phyloP scores from a whole-genome alignment of 2,113 vertebrate genomes.

The Proterorhinus semilunaris region DNA sequence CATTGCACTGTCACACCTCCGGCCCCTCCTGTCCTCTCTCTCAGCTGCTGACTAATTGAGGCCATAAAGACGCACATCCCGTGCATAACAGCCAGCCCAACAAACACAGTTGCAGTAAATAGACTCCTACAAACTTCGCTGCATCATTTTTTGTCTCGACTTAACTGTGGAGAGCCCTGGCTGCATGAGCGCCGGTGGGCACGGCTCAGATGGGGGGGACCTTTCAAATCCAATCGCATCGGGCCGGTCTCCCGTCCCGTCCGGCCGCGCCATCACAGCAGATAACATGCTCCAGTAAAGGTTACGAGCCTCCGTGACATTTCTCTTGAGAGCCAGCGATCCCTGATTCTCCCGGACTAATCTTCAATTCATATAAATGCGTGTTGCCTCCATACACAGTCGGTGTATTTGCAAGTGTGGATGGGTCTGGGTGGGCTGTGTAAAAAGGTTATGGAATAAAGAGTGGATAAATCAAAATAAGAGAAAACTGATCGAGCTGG shows the following conservation, averaged over 20 bases:
- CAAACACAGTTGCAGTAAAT: conserved; percentile 2
- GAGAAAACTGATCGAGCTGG: conserved; percentile 38
- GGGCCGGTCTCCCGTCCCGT: conserved; percentile 51
- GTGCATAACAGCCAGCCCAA: no score
- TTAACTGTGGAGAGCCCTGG: conserved; percentile 67
- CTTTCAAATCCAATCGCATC: conserved; percentile 78
- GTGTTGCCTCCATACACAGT: conserved; percentile 11
- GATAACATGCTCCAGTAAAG: conserved; percentile 78
- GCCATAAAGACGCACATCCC: conserved; percentile 49
- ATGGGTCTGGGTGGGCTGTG: conserved; percentile 22
- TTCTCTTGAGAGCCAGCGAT: conserved; percentile 72
- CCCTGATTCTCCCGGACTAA: conserved; percentile 57
- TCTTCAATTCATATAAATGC: conserved; percentile 49
- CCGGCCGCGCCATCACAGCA: conserved; percentile 67
- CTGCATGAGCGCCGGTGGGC: conserved; percentile 61
- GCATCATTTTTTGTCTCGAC: conserved; percentile 41
- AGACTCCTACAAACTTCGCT: conserved; percentile 54
- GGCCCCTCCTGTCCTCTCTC: conserved; percentile 22
- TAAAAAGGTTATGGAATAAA: conserved; percentile 45
- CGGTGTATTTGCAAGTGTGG: not conserved
- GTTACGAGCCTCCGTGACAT: conserved; percentile 79
- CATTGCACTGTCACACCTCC: conserved; percentile 17
- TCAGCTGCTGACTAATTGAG: conserved; percentile 52
- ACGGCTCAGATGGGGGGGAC: conserved; percentile 66
- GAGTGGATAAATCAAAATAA: conserved; percentile 46